These are phyloP conservation scores for Bombus confusus DNA, from an alignment of 1,140 invertebrate species.

Conservation along the genomic window DNA sequence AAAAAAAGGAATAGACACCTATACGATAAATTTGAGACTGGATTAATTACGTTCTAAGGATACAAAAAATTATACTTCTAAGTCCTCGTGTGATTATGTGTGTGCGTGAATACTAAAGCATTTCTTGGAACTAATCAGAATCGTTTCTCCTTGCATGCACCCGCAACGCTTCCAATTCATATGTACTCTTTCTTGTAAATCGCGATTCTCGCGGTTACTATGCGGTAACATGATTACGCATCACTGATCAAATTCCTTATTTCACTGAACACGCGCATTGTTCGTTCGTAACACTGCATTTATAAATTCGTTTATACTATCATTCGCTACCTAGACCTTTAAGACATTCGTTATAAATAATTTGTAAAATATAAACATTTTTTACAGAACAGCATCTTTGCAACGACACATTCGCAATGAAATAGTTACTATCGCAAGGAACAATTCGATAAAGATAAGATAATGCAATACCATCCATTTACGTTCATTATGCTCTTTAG, in stretches of 20 bases:
- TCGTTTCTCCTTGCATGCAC: background rate
- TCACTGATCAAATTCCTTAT: conserved; percentile 3
- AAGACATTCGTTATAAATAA: conserved; percentile 50
- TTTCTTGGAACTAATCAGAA: conserved; percentile 43
- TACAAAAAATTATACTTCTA: conserved; percentile 33
- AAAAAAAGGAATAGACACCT: background rate
- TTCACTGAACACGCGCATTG: too few relatives aligned
- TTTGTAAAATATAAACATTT: conserved; percentile 52
- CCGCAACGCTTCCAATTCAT: background rate
- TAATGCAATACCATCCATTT: conserved; percentile 39
- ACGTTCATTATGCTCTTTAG: background rate
- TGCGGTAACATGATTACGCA: conserved; percentile 26
- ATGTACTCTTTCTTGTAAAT: conserved; percentile 1
- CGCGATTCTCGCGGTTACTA: background rate
- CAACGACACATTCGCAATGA: conserved; percentile 17
- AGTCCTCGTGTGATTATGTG: conserved; percentile 8
- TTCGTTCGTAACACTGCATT: background rate
- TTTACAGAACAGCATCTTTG: conserved; percentile 47
- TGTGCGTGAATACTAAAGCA: conserved; percentile 43
- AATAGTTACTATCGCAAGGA: conserved; percentile 42
- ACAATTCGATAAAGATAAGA: conserved; percentile 49
- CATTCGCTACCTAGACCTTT: conserved; percentile 22
- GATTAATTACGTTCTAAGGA: conserved; percentile 19
- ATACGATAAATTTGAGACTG: background rate
- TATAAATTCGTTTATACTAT: conserved; percentile 17